Evolutionary conservation across 2,113 vertebrate species (phyloP).

Genomic region (Eurypyga helias): DNA sequence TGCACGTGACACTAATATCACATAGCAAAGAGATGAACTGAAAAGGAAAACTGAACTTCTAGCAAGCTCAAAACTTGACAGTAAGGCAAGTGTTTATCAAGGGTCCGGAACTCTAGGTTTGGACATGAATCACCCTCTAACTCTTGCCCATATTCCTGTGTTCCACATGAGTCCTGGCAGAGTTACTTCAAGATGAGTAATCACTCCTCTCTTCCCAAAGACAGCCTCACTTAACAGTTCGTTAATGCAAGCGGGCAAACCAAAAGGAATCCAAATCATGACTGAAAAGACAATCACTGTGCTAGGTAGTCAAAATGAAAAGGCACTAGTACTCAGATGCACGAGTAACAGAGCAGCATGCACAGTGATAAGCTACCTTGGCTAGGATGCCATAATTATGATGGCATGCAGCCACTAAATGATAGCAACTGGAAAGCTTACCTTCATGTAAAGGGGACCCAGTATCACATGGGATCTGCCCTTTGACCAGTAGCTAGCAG

Average conservation of each 20-base stretch:
- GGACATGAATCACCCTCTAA: neutral
- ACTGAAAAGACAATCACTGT: neutral
- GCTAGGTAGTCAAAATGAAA: neutral
- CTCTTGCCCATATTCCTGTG: neutral
- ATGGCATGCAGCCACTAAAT: neutral
- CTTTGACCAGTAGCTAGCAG: neutral
- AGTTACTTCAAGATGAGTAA: neutral
- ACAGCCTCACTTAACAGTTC: neutral
- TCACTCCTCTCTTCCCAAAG: neutral
- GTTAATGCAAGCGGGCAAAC: neutral
- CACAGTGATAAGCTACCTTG: neutral
- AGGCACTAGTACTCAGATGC: neutral
- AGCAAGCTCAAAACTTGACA: neutral
- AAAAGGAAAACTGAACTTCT: neutral
- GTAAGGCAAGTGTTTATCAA: neutral
- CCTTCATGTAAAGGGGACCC: neutral
- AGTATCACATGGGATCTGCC: neutral
- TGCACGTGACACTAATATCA: neutral
- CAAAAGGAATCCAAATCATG: neutral
- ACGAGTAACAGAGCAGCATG: neutral
- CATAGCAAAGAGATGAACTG: accelerated
- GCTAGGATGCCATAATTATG: neutral
- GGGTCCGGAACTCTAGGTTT: neutral
- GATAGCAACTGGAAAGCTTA: neutral
- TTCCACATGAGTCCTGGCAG: neutral